Conservation (phyloP, 2,797 vertebrate genomes). For the Falco cherrug region DNA sequence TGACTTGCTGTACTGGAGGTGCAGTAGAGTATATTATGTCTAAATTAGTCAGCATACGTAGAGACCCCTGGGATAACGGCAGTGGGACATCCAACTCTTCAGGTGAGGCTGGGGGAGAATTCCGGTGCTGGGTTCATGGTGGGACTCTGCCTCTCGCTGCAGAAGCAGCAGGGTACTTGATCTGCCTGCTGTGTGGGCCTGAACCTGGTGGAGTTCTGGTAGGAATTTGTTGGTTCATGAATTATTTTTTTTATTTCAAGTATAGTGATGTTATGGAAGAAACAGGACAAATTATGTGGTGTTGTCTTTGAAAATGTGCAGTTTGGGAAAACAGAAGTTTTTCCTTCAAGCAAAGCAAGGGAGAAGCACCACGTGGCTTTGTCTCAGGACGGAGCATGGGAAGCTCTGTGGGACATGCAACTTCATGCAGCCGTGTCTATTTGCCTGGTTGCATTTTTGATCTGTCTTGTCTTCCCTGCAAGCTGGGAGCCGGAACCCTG, state of each 20-base stretch:
- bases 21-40: background rate
- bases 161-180: background rate
- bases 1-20: background rate
- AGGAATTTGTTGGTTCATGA: background rate
- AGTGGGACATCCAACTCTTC: constrained; percentile 7
- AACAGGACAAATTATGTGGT: background rate
- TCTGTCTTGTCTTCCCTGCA: background rate
- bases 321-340: background rate
- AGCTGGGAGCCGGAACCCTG: background rate
- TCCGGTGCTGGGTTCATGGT: background rate
- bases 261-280: background rate
- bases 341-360: background rate
- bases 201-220: background rate
- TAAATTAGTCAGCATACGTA: background rate
- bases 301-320: background rate
- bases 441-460: background rate
- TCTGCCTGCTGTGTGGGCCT: background rate
- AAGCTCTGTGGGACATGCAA: too few species aligned
- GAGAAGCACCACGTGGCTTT: background rate
- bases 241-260: background rate
- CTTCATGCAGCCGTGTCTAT: rapidly evolving
- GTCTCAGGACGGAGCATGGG: background rate
- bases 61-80: constrained; percentile 9
- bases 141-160: background rate
- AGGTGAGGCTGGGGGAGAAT: background rate